A percentile compares a stretch with the other conserved stretches of the same genome.
Conservation (phyloP, 2,797 vertebrate genomes). For the Erethizon dorsatum region DNA sequence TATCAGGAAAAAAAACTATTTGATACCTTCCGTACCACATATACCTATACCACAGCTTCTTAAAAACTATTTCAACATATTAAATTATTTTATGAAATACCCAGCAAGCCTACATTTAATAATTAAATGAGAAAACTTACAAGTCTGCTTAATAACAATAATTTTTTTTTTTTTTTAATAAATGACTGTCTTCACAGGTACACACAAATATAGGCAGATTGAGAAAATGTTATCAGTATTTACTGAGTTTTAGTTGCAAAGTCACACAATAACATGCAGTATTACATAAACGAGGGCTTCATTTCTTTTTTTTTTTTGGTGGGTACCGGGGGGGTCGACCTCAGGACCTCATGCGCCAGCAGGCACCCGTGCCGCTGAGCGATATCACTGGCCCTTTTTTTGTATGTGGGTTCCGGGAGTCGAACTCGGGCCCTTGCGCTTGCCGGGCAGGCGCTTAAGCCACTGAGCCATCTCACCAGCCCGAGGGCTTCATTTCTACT, state of each 20-base stretch:
- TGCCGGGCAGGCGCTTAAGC: too few species aligned
- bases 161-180: too few species aligned
- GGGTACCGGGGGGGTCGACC: too few species aligned
- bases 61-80: not conserved
- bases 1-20: not conserved
- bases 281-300: not conserved
- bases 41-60: not conserved
- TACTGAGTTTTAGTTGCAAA: not conserved
- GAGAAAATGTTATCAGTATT: not conserved
- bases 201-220: not conserved
- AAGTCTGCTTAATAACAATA: not conserved
- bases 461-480: too few species aligned
- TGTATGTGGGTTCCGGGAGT: too few species aligned
- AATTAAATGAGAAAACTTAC: not conserved
- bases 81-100: not conserved
- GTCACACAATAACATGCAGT: not conserved
- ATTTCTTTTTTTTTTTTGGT: too few species aligned
- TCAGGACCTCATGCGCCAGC: too few species aligned
- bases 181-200: not conserved
- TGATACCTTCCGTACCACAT: not conserved
- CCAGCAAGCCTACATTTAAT: not conserved
- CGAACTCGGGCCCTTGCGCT: too few species aligned
- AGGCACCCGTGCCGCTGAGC: too few species aligned
- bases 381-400: too few species aligned
- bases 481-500: too few species aligned